Conservation (phyloP, 2,888 invertebrate genomes). For the Phyto melanocephala region DNA sequence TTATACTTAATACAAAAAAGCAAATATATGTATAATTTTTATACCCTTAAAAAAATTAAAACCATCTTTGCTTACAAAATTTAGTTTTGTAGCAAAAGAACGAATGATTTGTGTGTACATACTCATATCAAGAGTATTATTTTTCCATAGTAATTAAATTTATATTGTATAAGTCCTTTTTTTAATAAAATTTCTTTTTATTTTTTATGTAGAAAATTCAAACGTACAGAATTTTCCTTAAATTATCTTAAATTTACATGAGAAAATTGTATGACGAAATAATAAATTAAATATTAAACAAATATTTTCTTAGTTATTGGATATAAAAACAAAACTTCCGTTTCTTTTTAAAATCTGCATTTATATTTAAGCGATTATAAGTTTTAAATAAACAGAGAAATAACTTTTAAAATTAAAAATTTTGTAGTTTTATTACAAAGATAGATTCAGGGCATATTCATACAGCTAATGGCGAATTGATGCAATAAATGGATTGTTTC, state of each 20-base stretch:
- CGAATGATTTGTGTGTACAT: background rate
- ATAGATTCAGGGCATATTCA: too few species aligned
- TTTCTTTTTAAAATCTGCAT: conserved; percentile 60
- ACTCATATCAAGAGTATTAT: background rate
- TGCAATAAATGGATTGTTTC: too few species aligned
- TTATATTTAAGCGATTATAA: conserved; percentile 57
- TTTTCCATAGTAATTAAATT: too few species aligned
- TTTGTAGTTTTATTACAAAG: background rate
- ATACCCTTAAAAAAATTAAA: background rate
- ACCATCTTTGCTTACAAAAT: too few species aligned
- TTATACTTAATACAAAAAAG: background rate
- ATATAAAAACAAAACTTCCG: conserved; percentile 40
- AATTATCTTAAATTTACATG: too few species aligned
- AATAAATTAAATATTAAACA: conserved; percentile 12
- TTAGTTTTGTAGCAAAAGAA: background rate
- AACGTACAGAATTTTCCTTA: too few species aligned
- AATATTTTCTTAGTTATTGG: background rate
- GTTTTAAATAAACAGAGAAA: conserved; percentile 59
- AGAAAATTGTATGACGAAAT: background rate
- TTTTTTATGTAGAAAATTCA: too few species aligned
- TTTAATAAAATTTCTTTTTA: too few species aligned
- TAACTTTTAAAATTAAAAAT: conserved; percentile 40
- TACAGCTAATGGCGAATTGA: too few species aligned
- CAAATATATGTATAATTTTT: too few species aligned
- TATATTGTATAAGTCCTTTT: too few species aligned